These are phyloP conservation scores for Thalassophryne amazonica DNA, from an alignment of 2,797 vertebrate species.

Conservation along the genomic window DNA sequence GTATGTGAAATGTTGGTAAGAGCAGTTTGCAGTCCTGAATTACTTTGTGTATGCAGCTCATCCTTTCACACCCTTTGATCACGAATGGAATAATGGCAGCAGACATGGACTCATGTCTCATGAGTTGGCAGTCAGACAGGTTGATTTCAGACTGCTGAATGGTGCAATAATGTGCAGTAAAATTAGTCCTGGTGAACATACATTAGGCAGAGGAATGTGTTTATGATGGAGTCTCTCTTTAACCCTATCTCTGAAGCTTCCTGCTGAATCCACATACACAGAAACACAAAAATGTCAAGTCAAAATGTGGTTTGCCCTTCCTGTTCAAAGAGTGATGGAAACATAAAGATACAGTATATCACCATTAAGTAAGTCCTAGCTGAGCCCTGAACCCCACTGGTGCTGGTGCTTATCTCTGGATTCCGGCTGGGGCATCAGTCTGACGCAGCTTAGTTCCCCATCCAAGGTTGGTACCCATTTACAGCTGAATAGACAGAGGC, in stretches of 20 bases:
- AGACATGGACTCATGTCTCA: constrained; percentile 1
- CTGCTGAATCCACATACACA: not conserved
- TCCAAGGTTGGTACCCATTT: too few species aligned
- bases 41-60: not conserved
- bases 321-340: constrained; percentile 16
- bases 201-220: not conserved
- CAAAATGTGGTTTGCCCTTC: not conserved
- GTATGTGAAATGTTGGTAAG: not conserved
- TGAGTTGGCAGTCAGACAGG: constrained; percentile 5
- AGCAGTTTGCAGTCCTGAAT: not conserved
- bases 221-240: constrained; percentile 6
- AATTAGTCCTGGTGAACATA: not conserved
- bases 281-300: not conserved
- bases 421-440: too few species aligned
- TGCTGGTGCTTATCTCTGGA: too few species aligned
- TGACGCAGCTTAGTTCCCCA: too few species aligned
- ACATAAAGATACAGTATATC: constrained; percentile 10
- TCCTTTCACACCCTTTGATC: constrained; percentile 10
- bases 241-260: not conserved
- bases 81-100: not conserved
- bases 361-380: too few species aligned
- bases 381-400: too few species aligned
- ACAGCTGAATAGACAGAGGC: too few species aligned
- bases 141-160: constrained; percentile 7
- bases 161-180: not conserved